Evolutionary conservation across 2,888 invertebrate species (phyloP).

Genomic region (Ganaspis brasiliensis): DNA sequence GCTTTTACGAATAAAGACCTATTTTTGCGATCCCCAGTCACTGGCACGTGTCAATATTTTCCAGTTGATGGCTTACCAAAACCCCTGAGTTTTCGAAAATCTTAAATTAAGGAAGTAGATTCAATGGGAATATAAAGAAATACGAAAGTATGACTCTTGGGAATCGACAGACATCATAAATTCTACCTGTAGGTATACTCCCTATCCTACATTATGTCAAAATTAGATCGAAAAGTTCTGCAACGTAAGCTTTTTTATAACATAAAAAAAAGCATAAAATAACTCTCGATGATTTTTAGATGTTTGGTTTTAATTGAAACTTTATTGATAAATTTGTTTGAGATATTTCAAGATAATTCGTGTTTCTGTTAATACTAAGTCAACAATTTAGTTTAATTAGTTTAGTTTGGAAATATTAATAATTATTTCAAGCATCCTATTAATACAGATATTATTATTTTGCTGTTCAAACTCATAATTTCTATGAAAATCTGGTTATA

Average conservation of each 20-base stretch:
- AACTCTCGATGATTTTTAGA: neutral
- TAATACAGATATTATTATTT: too few species aligned
- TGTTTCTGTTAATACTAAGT: too few species aligned
- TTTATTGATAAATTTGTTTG: neutral
- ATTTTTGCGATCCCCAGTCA: slow-evolving; percentile 18
- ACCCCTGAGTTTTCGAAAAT: slow-evolving; percentile 14
- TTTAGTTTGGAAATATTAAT: too few species aligned
- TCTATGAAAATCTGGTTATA: neutral
- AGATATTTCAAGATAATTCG: too few species aligned
- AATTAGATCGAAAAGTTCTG: slow-evolving; percentile 28
- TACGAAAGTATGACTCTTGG: slow-evolving; percentile 12
- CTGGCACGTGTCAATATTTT: slow-evolving; percentile 13
- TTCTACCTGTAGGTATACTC: slow-evolving; percentile 7
- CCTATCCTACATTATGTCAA: slow-evolving; percentile 3
- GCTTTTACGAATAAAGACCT: neutral
- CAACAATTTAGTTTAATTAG: too few species aligned
- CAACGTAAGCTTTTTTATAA: slow-evolving; percentile 1
- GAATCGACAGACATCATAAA: slow-evolving; percentile 31
- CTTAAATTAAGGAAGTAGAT: slow-evolving; percentile 29
- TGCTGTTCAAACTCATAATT: neutral
- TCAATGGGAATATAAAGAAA: slow-evolving; percentile 8
- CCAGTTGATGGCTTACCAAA: neutral
- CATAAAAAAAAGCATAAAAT: neutral
- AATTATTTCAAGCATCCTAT: too few species aligned
- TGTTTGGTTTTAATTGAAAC: neutral